These are phyloP conservation scores for Spilarctia lutea DNA, from an alignment of 2,888 invertebrate genomes.

Conservation along the genomic window DNA sequence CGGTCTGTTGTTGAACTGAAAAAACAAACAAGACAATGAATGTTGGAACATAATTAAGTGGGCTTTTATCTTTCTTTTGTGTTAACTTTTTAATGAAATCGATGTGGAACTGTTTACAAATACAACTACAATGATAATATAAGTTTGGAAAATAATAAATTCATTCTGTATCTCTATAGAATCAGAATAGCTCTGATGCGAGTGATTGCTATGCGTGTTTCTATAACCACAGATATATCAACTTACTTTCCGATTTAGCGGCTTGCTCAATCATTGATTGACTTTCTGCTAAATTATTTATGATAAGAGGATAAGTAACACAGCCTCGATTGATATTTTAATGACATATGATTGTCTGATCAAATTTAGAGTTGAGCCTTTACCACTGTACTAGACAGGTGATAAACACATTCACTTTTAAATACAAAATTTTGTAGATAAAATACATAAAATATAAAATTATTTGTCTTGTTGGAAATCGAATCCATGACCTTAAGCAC, in stretches of 20 bases:
- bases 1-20: conserved; percentile 76
- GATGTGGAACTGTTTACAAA: too few species aligned
- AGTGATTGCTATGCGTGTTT: neutral
- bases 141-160: neutral
- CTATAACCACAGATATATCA: neutral
- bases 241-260: too few species aligned
- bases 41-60: conserved; percentile 19
- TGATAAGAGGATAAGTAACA: neutral
- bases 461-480: too few species aligned
- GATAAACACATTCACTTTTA: too few species aligned
- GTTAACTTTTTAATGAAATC: neutral
- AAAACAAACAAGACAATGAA: conserved; percentile 57
- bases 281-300: neutral
- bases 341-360: too few species aligned
- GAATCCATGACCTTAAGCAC: too few species aligned
- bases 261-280: neutral
- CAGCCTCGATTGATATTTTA: too few species aligned
- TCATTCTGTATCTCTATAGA: neutral
- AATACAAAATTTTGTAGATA: too few species aligned
- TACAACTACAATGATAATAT: neutral
- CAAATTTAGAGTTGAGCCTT: too few species aligned
- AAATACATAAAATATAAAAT: too few species aligned
- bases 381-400: too few species aligned
- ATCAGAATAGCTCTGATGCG: neutral
- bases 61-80: neutral